A percentile compares a stretch with the other conserved stretches of the same genome.
Conservation (phyloP, 2,113 vertebrate genomes). For the Poecile atricapillus region DNA sequence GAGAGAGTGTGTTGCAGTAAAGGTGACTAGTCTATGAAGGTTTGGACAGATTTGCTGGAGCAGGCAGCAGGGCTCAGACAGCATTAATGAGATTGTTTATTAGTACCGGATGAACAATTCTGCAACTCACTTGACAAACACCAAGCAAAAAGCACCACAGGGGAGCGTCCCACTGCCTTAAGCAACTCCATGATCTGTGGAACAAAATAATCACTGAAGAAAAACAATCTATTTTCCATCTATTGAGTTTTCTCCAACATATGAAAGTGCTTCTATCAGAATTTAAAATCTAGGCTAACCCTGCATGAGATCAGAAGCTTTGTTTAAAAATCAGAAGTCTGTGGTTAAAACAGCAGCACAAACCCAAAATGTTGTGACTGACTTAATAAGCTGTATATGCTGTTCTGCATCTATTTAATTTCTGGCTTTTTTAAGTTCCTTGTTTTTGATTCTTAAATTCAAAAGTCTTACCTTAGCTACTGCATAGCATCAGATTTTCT, state of each 20-base stretch:
- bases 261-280: constrained; percentile 47
- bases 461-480: not conserved
- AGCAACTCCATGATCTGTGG: constrained; percentile 53
- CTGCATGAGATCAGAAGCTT: constrained; percentile 10
- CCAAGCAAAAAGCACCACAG: constrained; percentile 42
- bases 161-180: constrained; percentile 39
- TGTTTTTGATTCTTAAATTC: not conserved
- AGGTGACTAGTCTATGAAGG: constrained; percentile 30
- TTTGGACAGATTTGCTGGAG: constrained; percentile 54
- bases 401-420: not conserved
- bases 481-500: not conserved
- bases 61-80: constrained; percentile 46
- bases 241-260: constrained; percentile 45
- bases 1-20: not conserved
- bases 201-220: constrained; percentile 65
- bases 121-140: constrained; percentile 61
- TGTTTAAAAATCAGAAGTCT: constrained; percentile 50
- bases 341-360: constrained; percentile 2
- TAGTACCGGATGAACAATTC: constrained; percentile 64
- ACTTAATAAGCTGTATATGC: not conserved
- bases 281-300: constrained; percentile 55
- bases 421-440: not conserved
- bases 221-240: constrained; percentile 68
- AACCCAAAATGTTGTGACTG: not conserved
- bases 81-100: constrained; percentile 69